phyloP scores from a whole-genome alignment of 1,140 invertebrate genomes.

The Atta cephalotes region DNA sequence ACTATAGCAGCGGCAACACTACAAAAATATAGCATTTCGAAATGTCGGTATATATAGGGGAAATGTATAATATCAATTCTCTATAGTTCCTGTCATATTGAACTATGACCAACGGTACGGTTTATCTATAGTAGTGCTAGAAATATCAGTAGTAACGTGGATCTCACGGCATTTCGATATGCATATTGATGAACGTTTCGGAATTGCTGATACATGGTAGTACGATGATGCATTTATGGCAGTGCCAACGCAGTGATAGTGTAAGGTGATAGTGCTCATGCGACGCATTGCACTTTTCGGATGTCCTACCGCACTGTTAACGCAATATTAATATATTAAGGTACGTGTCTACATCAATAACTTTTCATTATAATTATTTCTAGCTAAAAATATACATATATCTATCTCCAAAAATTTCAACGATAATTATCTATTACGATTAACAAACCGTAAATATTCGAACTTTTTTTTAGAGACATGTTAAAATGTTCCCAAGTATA shows the following conservation, averaged over 20 bases:
- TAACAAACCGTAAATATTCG: not conserved
- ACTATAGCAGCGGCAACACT: not conserved
- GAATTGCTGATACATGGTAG: not conserved
- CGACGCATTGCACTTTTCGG: conserved; percentile 44
- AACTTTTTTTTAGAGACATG: not conserved
- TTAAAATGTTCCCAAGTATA: not conserved
- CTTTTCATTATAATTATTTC: conserved; percentile 3
- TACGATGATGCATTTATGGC: conserved; percentile 36
- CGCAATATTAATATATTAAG: conserved; percentile 30
- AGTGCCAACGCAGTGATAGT: conserved; percentile 45
- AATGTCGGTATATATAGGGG: conserved; percentile 2
- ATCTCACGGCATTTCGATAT: conserved; percentile 1
- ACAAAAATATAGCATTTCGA: conserved; percentile 1
- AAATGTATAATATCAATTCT: conserved; percentile 33
- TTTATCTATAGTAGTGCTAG: conserved; percentile 15
- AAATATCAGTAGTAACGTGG: not conserved
- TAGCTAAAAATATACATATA: not conserved
- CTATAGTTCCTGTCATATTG: conserved; percentile 27
- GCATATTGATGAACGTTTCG: conserved; percentile 1
- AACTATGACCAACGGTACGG: conserved; percentile 22
- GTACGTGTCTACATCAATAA: conserved; percentile 33
- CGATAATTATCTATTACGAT: not conserved
- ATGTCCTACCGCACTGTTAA: conserved; percentile 30
- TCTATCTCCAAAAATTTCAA: not conserved
- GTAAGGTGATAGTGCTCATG: conserved; percentile 50